A percentile compares a stretch with the other conserved stretches of the same genome.
These are phyloP conservation scores for Dunckerocampus dactyliophorus DNA, from an alignment of 2,113 vertebrate genomes.

Conservation along the genomic window DNA sequence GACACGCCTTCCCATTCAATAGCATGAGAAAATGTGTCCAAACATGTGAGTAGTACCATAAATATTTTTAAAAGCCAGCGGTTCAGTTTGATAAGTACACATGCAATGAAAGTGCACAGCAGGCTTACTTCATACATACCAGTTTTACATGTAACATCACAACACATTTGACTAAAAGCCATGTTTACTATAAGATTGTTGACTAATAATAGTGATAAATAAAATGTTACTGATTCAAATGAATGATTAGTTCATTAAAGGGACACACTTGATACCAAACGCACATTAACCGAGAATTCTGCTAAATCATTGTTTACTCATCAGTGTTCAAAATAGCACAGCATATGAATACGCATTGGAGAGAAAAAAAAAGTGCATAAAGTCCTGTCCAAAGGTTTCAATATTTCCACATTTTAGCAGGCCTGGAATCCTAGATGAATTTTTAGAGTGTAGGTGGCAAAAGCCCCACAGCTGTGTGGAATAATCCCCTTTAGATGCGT, in stretches of 20 bases:
- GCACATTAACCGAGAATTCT: background rate
- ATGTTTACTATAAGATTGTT: too few relatives aligned
- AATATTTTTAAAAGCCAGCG: too few relatives aligned
- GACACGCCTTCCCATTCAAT: too few relatives aligned
- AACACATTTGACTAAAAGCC: too few relatives aligned
- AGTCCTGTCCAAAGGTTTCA: constrained; percentile 6
- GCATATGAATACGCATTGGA: background rate
- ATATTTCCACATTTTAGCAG: constrained; percentile 18
- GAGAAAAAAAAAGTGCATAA: background rate
- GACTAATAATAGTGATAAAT: too few relatives aligned
- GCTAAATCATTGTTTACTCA: background rate
- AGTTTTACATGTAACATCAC: too few relatives aligned
- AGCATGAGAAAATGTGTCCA: too few relatives aligned
- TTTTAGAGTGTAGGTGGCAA: constrained; percentile 45
- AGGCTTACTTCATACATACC: too few relatives aligned
- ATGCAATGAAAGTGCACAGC: too few relatives aligned
- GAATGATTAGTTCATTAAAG: background rate
- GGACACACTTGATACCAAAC: background rate
- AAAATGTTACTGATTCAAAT: background rate
- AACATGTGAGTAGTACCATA: too few relatives aligned
- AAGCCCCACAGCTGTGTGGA: constrained; percentile 37
- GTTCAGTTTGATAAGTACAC: too few relatives aligned
- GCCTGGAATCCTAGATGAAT: constrained; percentile 28
- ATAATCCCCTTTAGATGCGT: constrained; percentile 29
- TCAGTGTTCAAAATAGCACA: background rate